Percentiles rank a stretch among this genome's conserved stretches.
Conservation (phyloP, 37 sponge, comb jelly and placozoan species). For the Bolinopsis microptera region DNA sequence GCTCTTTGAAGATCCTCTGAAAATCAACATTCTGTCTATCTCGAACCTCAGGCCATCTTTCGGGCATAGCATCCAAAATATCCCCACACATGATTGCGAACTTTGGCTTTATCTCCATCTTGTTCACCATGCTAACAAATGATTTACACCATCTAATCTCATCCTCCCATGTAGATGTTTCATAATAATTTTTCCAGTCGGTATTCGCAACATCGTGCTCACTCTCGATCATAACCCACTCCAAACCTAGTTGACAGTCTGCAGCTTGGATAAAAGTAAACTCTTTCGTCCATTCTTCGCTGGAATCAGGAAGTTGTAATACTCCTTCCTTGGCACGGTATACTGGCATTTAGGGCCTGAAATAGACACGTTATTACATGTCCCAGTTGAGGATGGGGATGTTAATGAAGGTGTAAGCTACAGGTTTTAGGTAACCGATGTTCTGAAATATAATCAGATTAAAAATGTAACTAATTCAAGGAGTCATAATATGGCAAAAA, state of each 20-base stretch:
- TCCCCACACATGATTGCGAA: slow-evolving; percentile 60
- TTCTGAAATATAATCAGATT: too few relatives aligned
- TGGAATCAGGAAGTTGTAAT: background rate
- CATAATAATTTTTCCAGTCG: background rate
- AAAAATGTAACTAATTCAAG: too few relatives aligned
- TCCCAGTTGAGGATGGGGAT: too few relatives aligned
- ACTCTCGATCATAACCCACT: background rate
- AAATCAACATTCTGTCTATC: slow-evolving; percentile 17
- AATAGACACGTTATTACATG: too few relatives aligned
- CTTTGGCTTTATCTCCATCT: background rate
- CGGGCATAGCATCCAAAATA: slow-evolving; percentile 11
- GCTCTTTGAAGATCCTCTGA: background rate
- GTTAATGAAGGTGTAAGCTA: too few relatives aligned
- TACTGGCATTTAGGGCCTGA: background rate
- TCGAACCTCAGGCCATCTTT: background rate
- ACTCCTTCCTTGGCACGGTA: background rate
- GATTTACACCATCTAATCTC: background rate
- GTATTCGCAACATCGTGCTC: background rate
- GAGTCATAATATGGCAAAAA: too few relatives aligned
- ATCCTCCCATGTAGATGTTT: background rate
- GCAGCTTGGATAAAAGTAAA: slow-evolving; percentile 35
- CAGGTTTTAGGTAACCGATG: too few relatives aligned
- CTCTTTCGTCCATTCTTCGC: background rate
- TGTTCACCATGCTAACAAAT: slow-evolving; percentile 15
- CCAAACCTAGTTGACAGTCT: slow-evolving; percentile 23